Evolutionary conservation across 2,888 invertebrate genomes (phyloP).

Genomic region (Synergus umbraculus): DNA sequence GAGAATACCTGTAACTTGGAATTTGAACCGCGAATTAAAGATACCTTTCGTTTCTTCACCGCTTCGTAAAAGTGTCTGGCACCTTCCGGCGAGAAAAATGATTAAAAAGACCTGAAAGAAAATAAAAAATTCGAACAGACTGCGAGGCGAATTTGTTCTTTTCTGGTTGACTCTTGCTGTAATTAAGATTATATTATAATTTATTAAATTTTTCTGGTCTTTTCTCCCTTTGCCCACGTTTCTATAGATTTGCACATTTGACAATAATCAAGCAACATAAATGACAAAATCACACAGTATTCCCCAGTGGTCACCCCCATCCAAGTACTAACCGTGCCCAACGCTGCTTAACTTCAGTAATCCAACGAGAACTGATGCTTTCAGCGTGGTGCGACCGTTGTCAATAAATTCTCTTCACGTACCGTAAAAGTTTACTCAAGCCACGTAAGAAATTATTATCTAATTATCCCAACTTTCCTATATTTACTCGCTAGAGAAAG

Average conservation of each 20-base stretch:
- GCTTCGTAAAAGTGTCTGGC: slow-evolving; percentile 16
- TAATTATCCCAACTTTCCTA: slow-evolving; percentile 21
- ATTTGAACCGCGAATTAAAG: slow-evolving; percentile 25
- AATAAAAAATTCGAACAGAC: slow-evolving; percentile 9
- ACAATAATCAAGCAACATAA: too few species aligned
- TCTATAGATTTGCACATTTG: neutral
- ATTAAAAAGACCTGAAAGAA: slow-evolving; percentile 13
- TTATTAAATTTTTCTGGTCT: too few species aligned
- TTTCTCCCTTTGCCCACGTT: too few species aligned
- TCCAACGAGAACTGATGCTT: too few species aligned
- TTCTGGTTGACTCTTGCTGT: too few species aligned
- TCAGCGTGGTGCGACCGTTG: too few species aligned
- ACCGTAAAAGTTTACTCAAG: neutral
- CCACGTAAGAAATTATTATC: slow-evolving; percentile 27
- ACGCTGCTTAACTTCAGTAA: too few species aligned
- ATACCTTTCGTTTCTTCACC: slow-evolving; percentile 8
- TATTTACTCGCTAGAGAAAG: slow-evolving; percentile 2
- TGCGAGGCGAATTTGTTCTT: too few species aligned
- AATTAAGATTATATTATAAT: too few species aligned
- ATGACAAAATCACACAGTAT: too few species aligned
- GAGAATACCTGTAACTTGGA: neutral
- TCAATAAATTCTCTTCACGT: slow-evolving; percentile 3
- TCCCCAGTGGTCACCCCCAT: too few species aligned
- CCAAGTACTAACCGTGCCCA: too few species aligned
- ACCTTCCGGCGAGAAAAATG: slow-evolving; percentile 16